Evolutionary conservation across 2,113 vertebrate species (phyloP), one percentile per base, ranked within the genome.

Genomic region (Corythoichthys haematopterus): DNA sequence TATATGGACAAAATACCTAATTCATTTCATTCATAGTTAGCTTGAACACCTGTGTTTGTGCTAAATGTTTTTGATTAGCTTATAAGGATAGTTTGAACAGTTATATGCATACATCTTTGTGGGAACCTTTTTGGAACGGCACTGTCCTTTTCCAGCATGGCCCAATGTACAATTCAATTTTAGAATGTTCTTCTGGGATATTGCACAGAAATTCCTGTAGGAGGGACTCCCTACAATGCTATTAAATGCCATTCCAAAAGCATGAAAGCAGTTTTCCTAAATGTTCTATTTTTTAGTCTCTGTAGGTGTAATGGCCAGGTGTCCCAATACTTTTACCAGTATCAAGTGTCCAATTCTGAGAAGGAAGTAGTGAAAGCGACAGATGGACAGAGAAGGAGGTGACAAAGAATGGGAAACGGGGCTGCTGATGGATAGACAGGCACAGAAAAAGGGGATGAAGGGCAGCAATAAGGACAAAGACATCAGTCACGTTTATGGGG

Each of bases 401-500:
- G 68, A 76, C 68, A 70, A 70, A 72, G 57, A 65, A 65, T 50
- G 65, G 61, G 67, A 79, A 65, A 78, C 16, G 2, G 69, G 65
- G 43, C 48, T 68, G 74, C 46, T 76, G 80, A 76, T 79, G 69
- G 81, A 80, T 71, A 65, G 78, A 83, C 65, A 72, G 69, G 80
- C 33, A 37, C 74, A 70, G 69, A 62, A 71, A 68, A 67, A 79
- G 77, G 62, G 82, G 75, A 80, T 77, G 80, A 84, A 75, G 72
- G 67, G 80, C 71, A 81, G 73, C 66, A 64, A 83, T 82, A 77
- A 84, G 76, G 84, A 88, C 84, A 88, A 86, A 85, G 81, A 74
- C 84, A 85, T 85, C 81, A 86, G 85, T 86, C 84, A 88, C 81
- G 72, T 85, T 87, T 83, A 55, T 80, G 73, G 75, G 72, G 35